Conservation (phyloP, 2,113 vertebrate species). For the Naja naja region DNA sequence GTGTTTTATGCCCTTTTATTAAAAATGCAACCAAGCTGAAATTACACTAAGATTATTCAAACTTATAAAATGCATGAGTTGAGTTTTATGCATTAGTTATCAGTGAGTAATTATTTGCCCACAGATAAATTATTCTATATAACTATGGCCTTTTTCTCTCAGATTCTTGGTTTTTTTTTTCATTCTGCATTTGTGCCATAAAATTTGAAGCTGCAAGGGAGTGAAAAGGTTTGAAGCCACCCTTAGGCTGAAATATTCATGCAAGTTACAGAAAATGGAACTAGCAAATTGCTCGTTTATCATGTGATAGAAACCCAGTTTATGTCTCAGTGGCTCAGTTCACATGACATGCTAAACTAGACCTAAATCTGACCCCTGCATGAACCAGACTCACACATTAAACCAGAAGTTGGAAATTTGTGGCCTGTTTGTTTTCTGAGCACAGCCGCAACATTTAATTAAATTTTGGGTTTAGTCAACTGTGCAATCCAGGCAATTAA, state of each 20-base stretch:
- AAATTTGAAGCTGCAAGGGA: background rate
- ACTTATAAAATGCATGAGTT: background rate
- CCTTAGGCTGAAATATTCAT: background rate
- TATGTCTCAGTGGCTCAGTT: background rate
- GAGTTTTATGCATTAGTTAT: background rate
- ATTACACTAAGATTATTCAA: background rate
- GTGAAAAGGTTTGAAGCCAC: background rate
- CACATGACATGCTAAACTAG: background rate
- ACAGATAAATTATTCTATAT: conserved; percentile 11
- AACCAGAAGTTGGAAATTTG: background rate
- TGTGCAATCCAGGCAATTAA: background rate
- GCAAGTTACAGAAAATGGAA: background rate
- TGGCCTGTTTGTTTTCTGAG: background rate
- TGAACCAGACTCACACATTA: background rate
- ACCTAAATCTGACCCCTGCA: background rate
- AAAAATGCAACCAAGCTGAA: background rate
- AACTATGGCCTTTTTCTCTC: background rate
- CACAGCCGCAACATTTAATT: background rate
- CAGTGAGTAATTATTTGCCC: background rate
- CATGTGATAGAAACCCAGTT: background rate
- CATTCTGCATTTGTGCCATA: background rate
- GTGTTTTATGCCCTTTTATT: background rate
- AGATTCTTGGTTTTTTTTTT: background rate
- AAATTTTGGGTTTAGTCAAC: background rate
- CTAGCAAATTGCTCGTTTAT: background rate